Conservation (phyloP, 1,140 invertebrate species). For the Drosophila sulfurigaster region DNA sequence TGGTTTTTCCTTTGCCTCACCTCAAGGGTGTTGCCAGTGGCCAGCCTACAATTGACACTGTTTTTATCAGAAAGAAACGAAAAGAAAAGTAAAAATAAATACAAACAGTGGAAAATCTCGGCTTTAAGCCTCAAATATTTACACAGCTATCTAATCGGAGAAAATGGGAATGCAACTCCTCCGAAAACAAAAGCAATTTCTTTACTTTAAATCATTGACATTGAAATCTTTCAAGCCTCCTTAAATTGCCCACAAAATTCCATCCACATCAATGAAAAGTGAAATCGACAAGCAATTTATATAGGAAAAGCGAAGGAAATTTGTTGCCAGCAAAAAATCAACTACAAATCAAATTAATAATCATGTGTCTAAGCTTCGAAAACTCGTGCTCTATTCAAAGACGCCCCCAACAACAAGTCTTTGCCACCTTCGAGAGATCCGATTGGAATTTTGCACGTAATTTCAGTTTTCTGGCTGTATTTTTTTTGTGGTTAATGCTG, state of each 20-base stretch:
- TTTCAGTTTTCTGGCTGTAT: constrained; percentile 15
- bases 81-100: constrained; percentile 10
- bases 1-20: constrained; percentile 13
- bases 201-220: constrained; percentile 58
- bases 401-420: constrained; percentile 28
- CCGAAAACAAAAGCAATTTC: constrained; percentile 9
- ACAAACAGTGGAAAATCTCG: constrained; percentile 14
- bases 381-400: constrained; percentile 42
- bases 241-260: constrained; percentile 43
- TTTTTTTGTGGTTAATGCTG: constrained; percentile 45
- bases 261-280: constrained; percentile 55
- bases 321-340: constrained; percentile 36
- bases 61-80: constrained; percentile 7
- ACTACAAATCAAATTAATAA: constrained; percentile 80
- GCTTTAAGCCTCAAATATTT: constrained; percentile 1
- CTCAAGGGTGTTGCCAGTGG: background rate
- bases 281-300: constrained; percentile 58
- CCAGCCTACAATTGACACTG: constrained; percentile 13
- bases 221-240: constrained; percentile 54
- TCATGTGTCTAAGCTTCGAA: constrained; percentile 48
- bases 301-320: constrained; percentile 65
- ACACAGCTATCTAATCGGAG: background rate
- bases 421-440: background rate
- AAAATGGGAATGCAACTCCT: constrained; percentile 19
- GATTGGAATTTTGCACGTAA: constrained; percentile 41